Percentiles rank a stretch among this genome's conserved stretches.
Evolutionary conservation across 2,888 invertebrate genomes (phyloP).

Genomic region (Synergus umbraculus): DNA sequence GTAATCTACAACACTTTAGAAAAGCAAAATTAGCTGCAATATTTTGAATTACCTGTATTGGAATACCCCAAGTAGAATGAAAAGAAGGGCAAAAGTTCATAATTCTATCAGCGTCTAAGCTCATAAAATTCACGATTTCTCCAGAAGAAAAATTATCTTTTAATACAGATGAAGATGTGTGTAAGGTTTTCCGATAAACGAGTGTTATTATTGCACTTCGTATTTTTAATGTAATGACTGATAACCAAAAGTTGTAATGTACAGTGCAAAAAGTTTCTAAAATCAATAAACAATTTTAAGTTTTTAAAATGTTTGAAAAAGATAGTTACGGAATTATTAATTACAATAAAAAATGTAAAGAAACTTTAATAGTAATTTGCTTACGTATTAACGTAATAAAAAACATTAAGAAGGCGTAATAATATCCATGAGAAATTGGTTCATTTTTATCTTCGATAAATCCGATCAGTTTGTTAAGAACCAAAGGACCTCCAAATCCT

Average conservation of each 20-base stretch:
- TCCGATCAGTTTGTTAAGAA: slow-evolving; percentile 89
- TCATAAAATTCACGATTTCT: slow-evolving; percentile 97
- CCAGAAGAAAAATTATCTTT: slow-evolving; percentile 82
- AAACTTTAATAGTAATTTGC: neutral
- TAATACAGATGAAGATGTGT: slow-evolving; percentile 70
- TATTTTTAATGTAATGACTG: slow-evolving; percentile 91
- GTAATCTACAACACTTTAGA: neutral
- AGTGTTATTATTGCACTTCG: slow-evolving; percentile 90
- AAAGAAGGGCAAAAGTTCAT: slow-evolving; percentile 97
- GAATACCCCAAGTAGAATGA: slow-evolving; percentile 98
- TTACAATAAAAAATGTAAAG: neutral
- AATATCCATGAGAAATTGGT: slow-evolving; percentile 82
- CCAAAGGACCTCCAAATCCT: slow-evolving; percentile 92
- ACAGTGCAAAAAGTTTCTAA: slow-evolving; percentile 88
- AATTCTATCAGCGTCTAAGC: slow-evolving; percentile 96
- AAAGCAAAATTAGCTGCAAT: slow-evolving; percentile 10
- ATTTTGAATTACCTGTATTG: slow-evolving; percentile 84
- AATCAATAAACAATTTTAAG: slow-evolving; percentile 54
- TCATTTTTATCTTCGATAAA: slow-evolving; percentile 87
- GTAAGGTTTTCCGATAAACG: slow-evolving; percentile 86
- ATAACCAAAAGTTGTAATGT: slow-evolving; percentile 94
- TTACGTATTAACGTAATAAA: slow-evolving; percentile 84
- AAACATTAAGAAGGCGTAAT: slow-evolving; percentile 84
- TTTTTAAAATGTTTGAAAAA: neutral
- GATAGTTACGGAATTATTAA: slow-evolving; percentile 2